phyloP scores from a whole-genome alignment of 2,113 vertebrate genomes.

The Ageneiosus marmoratus region DNA sequence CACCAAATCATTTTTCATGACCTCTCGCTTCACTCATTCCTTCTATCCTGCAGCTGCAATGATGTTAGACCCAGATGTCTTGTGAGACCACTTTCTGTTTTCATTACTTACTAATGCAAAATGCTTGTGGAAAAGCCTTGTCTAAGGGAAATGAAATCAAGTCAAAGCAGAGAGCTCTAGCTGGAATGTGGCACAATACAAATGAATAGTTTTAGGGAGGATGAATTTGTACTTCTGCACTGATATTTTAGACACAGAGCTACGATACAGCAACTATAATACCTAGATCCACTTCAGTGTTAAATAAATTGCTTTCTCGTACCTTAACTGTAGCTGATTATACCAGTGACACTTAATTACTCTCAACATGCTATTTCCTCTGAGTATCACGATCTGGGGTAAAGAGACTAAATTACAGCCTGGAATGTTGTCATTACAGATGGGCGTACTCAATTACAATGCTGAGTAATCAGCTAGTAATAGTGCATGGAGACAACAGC shows the following conservation, averaged over 20 bases:
- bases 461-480: constrained; percentile 36
- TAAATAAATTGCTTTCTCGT: constrained; percentile 19
- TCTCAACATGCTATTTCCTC: constrained; percentile 50
- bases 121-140: constrained; percentile 14
- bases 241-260: background rate
- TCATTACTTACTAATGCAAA: constrained; percentile 39
- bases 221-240: background rate
- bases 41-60: background rate
- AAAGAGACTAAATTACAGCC: constrained; percentile 51
- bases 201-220: background rate
- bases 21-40: background rate
- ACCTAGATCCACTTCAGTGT: background rate
- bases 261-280: background rate
- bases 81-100: constrained; percentile 33
- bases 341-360: constrained; percentile 51
- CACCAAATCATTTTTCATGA: constrained; percentile 31
- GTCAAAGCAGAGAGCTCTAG: background rate
- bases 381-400: constrained; percentile 43
- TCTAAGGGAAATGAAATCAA: constrained; percentile 33
- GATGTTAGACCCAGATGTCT: constrained; percentile 39
- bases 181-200: constrained; percentile 2
- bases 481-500: constrained; percentile 24
- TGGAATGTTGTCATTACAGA: constrained; percentile 50
- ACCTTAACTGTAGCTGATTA: constrained; percentile 50
- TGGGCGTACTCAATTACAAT: constrained; percentile 34